Percentiles rank a stretch among this genome's conserved stretches.
These are phyloP conservation scores for Tapirus terrestris DNA, from an alignment of 2,113 vertebrate genomes.

Conservation along the genomic window DNA sequence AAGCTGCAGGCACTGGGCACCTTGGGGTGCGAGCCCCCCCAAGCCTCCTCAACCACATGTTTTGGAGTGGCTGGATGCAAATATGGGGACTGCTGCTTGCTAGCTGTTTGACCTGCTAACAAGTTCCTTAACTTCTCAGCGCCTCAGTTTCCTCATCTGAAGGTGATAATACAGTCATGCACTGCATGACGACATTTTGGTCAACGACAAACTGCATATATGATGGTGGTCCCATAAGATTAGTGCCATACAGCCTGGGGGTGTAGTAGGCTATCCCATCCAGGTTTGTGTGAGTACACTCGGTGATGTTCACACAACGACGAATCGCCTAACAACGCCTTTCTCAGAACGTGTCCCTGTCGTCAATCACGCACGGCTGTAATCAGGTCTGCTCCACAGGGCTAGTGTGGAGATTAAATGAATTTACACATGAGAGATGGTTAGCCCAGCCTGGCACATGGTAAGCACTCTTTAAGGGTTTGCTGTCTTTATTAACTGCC, in stretches of 20 bases:
- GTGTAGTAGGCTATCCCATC: no score
- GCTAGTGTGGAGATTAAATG: background rate
- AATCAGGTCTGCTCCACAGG: background rate
- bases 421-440: accelerated
- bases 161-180: background rate
- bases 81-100: background rate
- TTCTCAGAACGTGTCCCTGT: no score
- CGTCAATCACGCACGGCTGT: no score
- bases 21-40: accelerated
- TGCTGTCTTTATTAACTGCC: background rate
- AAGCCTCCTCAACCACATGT: background rate
- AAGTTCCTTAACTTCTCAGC: background rate
- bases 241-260: no score
- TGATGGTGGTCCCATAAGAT: no score
- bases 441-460: background rate
- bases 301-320: no score
- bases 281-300: no score
- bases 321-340: no score
- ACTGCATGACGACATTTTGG: no score
- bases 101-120: background rate
- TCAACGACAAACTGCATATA: no score
- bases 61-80: background rate
- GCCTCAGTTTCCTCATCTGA: background rate
- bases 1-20: background rate
- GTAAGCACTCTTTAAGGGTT: background rate